phyloP scores from a whole-genome alignment of 92 coral and sea anemone species.

The Epizoanthus illoricatus region DNA sequence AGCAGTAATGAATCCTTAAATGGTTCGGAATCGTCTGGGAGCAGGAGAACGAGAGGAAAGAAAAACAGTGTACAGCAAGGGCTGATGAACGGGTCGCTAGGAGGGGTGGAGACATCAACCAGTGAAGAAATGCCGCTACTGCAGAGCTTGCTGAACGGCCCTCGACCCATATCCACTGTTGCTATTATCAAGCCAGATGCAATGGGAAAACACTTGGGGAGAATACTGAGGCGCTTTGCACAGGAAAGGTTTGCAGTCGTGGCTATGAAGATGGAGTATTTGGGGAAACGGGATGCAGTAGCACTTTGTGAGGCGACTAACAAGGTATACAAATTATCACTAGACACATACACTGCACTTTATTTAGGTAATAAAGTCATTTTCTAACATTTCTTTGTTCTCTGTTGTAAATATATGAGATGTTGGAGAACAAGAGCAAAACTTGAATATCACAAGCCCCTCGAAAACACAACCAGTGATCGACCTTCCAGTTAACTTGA shows the following conservation, averaged over 20 bases:
- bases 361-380: no score
- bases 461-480: no score
- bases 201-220: constrained; percentile 75
- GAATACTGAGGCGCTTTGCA: constrained; percentile 76
- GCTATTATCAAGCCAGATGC: constrained; percentile 85
- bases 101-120: constrained; percentile 63
- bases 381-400: no score
- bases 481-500: no score
- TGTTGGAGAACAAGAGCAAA: no score
- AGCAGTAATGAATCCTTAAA: constrained; percentile 54
- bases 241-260: constrained; percentile 83
- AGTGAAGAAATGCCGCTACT: constrained; percentile 66
- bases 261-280: constrained; percentile 65
- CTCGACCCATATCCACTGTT: constrained; percentile 82
- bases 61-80: constrained; percentile 8
- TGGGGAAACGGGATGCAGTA: constrained; percentile 58
- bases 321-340: constrained; percentile 38
- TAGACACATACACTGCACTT: no score
- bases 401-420: no score
- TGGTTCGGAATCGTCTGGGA: constrained; percentile 11
- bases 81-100: constrained; percentile 35
- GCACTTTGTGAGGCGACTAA: constrained; percentile 45
- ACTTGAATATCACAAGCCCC: no score
- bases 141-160: constrained; percentile 77
- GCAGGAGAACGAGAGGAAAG: constrained; percentile 22